phyloP scores from a whole-genome alignment of 2,797 vertebrate genomes.

The Lagodon rhomboides region DNA sequence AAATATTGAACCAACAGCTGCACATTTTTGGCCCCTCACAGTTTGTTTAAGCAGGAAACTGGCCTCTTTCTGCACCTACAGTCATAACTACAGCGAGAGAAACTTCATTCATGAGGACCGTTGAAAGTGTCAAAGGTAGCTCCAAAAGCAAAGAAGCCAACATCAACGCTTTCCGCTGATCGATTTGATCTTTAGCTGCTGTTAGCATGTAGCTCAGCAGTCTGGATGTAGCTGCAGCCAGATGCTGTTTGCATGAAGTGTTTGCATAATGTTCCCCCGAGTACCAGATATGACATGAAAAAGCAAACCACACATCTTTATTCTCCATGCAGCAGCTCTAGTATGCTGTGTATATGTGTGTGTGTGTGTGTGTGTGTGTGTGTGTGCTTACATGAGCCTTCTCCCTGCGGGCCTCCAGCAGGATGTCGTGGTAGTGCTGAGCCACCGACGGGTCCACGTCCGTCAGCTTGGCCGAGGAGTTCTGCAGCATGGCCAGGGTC shows the following conservation, averaged over 20 bases:
- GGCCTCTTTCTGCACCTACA: background rate
- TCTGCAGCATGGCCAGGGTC: slow-evolving; percentile 92
- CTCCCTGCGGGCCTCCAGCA: slow-evolving; percentile 94
- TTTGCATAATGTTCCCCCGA: slow-evolving; percentile 61
- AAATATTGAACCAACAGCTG: background rate
- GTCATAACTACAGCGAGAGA: background rate
- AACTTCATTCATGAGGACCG: background rate
- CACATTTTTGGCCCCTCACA: background rate
- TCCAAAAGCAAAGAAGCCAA: too few species aligned
- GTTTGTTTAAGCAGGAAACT: background rate
- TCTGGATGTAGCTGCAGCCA: slow-evolving; percentile 46
- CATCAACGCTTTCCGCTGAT: too few species aligned
- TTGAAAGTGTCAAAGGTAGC: background rate
- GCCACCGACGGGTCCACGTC: slow-evolving; percentile 90
- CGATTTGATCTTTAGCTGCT: too few species aligned
- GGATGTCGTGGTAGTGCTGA: slow-evolving; percentile 96
- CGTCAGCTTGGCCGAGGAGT: slow-evolving; percentile 93
- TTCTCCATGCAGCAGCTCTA: background rate
- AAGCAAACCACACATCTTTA: slow-evolving; percentile 30
- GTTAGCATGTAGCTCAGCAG: too few species aligned
- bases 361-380: background rate
- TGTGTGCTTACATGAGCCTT: slow-evolving; percentile 93
- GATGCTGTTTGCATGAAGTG: slow-evolving; percentile 54
- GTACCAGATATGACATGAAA: background rate
- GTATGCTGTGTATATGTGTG: background rate